Conservation (phyloP, 2,888 invertebrate genomes). For the Drosophila aldrichi region DNA sequence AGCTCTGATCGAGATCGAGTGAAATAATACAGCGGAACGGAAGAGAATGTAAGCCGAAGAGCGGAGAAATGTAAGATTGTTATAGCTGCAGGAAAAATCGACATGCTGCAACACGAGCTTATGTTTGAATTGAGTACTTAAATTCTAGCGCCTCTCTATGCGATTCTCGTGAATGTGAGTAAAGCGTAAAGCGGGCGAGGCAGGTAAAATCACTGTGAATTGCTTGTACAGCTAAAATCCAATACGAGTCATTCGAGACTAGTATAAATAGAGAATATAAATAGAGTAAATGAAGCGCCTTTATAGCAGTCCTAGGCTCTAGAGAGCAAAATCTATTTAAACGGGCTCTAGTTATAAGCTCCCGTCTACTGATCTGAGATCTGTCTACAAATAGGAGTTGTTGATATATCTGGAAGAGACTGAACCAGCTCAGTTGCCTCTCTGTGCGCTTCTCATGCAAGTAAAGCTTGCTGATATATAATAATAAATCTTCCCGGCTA, state of each 20-base stretch:
- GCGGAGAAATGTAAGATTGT: background rate
- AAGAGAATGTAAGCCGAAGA: background rate
- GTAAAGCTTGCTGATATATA: background rate
- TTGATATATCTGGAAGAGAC: background rate
- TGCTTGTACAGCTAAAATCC: too few species aligned
- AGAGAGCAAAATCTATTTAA: too few species aligned
- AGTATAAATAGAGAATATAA: too few species aligned
- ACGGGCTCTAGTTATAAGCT: background rate
- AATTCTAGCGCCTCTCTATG: background rate
- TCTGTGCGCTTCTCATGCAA: constrained; percentile 5
- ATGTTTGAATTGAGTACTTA: background rate
- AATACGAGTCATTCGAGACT: too few species aligned
- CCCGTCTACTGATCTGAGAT: too few species aligned
- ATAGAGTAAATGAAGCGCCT: too few species aligned
- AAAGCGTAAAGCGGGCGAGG: too few species aligned
- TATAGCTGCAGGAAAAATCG: background rate
- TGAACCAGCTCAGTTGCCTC: background rate
- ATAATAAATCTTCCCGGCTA: background rate
- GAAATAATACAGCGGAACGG: constrained; percentile 21
- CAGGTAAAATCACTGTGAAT: background rate
- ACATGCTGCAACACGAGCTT: background rate
- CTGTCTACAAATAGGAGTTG: too few species aligned
- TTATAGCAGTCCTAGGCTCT: too few species aligned
- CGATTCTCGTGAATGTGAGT: background rate
- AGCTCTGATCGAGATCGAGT: constrained; percentile 9